phyloP scores from a whole-genome alignment of 2,797 vertebrate genomes.

The Acanthurus lineatus region DNA sequence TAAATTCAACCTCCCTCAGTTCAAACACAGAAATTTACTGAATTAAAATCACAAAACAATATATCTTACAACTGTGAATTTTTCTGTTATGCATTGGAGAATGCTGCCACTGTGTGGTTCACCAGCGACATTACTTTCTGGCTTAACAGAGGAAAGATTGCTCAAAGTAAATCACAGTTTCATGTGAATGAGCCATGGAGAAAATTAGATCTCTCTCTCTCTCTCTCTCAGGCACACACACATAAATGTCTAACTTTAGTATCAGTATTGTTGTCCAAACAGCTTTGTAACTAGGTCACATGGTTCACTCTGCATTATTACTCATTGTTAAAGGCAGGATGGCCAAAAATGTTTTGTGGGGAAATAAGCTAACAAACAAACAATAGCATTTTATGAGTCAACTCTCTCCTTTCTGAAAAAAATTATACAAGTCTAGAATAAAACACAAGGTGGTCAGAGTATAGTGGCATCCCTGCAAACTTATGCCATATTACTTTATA shows the following conservation, averaged over 20 bases:
- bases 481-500: not conserved
- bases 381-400: too few relatives aligned
- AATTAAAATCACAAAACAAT: not conserved
- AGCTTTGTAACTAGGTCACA: not conserved
- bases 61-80: not conserved
- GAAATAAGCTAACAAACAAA: too few relatives aligned
- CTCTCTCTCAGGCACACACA: not conserved
- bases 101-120: slow-evolving; percentile 38
- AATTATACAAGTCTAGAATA: too few relatives aligned
- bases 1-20: not conserved
- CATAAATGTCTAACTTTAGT: not conserved
- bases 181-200: not conserved
- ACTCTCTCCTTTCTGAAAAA: too few relatives aligned
- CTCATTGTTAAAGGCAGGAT: too few relatives aligned
- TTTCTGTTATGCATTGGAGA: not conserved
- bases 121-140: not conserved
- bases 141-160: not conserved
- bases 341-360: too few relatives aligned
- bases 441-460: too few relatives aligned
- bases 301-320: too few relatives aligned
- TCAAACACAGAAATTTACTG: not conserved
- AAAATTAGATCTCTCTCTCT: not conserved
- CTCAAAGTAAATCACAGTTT: not conserved
- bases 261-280: not conserved
- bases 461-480: too few relatives aligned